Evolutionary conservation across 2,797 vertebrate genomes (phyloP).

Genomic region (Aphelocoma californica): DNA sequence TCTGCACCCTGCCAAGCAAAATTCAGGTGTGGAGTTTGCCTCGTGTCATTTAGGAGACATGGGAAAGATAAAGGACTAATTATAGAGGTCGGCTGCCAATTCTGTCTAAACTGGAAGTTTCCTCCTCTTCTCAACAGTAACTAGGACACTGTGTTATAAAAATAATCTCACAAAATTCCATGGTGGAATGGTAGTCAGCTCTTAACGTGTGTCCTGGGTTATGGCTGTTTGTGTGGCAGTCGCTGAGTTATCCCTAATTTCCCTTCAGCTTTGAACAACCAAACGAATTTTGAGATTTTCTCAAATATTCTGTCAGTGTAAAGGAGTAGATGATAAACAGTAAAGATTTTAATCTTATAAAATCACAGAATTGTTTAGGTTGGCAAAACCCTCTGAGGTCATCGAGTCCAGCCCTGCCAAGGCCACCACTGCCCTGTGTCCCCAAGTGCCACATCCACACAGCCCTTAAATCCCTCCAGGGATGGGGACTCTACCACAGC

Average conservation of each 20-base stretch:
- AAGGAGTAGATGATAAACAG: background rate
- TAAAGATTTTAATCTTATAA: background rate
- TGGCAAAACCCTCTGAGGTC: background rate
- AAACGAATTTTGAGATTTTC: background rate
- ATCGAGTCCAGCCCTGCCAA: background rate
- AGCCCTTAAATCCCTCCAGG: background rate
- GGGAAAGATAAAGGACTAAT: background rate
- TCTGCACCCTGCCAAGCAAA: background rate
- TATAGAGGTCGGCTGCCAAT: background rate
- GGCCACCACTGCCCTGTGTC: background rate
- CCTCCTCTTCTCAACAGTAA: background rate
- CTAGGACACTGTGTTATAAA: slow-evolving; percentile 4
- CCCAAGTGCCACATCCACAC: background rate
- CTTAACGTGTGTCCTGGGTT: background rate
- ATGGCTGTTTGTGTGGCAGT: background rate
- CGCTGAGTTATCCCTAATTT: background rate
- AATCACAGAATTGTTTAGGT: background rate
- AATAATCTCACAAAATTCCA: background rate
- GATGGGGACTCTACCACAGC: background rate
- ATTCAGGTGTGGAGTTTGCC: background rate
- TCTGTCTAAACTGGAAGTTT: background rate
- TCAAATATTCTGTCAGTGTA: background rate
- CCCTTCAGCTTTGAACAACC: background rate
- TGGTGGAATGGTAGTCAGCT: background rate
- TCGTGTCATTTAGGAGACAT: background rate